A percentile compares a stretch with the other conserved stretches of the same genome.
Evolutionary conservation across 2,888 invertebrate species (phyloP).

Genomic region (Brachypterus glaber): DNA sequence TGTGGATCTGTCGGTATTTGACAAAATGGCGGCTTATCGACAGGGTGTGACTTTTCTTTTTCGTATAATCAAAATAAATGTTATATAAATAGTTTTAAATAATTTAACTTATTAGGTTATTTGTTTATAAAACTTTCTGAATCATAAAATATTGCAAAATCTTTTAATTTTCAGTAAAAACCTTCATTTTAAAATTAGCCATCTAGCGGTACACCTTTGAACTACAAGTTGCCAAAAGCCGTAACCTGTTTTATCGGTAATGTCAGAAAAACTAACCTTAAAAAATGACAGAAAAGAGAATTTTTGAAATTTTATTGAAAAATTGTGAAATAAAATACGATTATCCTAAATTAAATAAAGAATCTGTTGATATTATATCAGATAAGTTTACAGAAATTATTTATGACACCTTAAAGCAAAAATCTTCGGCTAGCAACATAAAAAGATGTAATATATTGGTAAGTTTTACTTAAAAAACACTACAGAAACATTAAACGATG

Average conservation of each 20-base stretch:
- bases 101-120: too few relatives aligned
- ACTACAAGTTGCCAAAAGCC: too few relatives aligned
- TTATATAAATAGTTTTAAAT: too few relatives aligned
- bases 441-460: constrained; percentile 23
- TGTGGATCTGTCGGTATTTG: constrained; percentile 19
- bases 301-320: constrained; percentile 20
- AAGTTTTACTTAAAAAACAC: constrained; percentile 6
- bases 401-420: constrained; percentile 21
- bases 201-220: too few relatives aligned
- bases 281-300: constrained; percentile 17
- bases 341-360: constrained; percentile 20
- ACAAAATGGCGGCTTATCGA: constrained; percentile 19
- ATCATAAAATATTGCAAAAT: too few relatives aligned
- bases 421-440: constrained; percentile 17
- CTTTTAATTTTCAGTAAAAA: too few relatives aligned
- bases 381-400: constrained; percentile 20
- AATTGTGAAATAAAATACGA: constrained; percentile 15
- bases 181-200: too few relatives aligned
- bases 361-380: constrained; percentile 18
- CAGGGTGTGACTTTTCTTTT: constrained; percentile 4
- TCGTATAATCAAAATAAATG: too few relatives aligned
- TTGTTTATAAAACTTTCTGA: too few relatives aligned
- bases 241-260: too few relatives aligned
- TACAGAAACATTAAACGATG: not conserved
- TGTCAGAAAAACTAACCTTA: too few relatives aligned